Evolutionary conservation across 2,888 invertebrate species (phyloP).

Genomic region (Celastrina argiolus): DNA sequence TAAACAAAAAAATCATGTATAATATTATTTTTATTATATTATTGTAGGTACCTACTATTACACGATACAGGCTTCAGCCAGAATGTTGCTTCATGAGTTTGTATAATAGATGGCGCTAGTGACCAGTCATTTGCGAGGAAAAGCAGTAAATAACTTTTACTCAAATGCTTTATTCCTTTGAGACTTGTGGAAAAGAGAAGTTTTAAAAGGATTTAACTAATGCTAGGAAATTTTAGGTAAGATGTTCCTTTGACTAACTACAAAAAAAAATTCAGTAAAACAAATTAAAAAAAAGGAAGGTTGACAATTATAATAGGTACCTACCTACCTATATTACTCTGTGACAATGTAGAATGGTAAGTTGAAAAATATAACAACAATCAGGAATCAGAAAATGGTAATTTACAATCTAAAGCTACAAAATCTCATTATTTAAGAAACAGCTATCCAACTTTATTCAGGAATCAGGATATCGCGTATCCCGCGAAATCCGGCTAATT

Average conservation of each 20-base stretch:
- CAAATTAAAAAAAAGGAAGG: no score
- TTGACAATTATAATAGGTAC: no score
- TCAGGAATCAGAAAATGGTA: neutral
- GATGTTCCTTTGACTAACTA: no score
- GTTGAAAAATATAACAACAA: neutral
- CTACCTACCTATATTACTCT: no score
- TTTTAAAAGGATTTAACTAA: no score
- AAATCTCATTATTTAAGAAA: slow-evolving; percentile 21
- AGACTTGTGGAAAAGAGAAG: no score
- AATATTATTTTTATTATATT: neutral
- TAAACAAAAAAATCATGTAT: no score
- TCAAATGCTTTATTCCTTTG: no score
- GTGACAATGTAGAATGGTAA: no score
- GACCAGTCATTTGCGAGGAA: neutral
- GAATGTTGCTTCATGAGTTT: neutral
- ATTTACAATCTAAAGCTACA: neutral
- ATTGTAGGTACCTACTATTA: neutral
- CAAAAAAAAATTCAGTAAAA: no score
- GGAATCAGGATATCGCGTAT: slow-evolving; percentile 32
- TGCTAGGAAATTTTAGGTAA: no score
- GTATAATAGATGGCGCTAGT: slow-evolving; percentile 29
- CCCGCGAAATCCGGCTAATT: slow-evolving; percentile 50
- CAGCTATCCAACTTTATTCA: slow-evolving; percentile 17
- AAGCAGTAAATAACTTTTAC: neutral
- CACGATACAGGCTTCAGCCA: neutral